These are phyloP conservation scores for Anguilla japonica DNA, from an alignment of 2,113 vertebrate genomes.

Conservation along the genomic window DNA sequence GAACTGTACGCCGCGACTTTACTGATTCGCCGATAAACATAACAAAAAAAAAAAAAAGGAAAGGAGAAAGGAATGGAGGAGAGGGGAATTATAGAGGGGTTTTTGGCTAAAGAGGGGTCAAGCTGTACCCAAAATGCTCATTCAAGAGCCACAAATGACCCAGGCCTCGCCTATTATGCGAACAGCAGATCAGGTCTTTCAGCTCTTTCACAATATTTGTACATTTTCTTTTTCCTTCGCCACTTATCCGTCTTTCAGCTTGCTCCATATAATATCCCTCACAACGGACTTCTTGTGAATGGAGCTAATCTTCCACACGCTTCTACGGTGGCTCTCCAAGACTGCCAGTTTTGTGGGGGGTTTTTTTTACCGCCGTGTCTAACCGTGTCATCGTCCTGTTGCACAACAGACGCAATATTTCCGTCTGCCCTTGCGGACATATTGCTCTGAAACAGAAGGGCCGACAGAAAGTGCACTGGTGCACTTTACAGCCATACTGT, in stretches of 20 bases:
- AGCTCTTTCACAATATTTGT: constrained; percentile 58
- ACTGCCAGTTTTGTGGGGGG: background rate
- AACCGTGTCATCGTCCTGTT: background rate
- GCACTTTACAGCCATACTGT: background rate
- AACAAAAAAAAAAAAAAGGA: constrained; percentile 69
- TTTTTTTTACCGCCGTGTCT: background rate
- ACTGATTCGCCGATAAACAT: constrained; percentile 75
- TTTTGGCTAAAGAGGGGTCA: constrained; percentile 39
- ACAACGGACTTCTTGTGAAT: constrained; percentile 49
- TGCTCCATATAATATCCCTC: constrained; percentile 47
- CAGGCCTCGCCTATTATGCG: constrained; percentile 33
- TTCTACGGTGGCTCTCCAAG: constrained; percentile 15
- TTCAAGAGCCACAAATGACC: constrained; percentile 28
- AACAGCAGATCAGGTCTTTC: constrained; percentile 47
- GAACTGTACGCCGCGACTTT: constrained; percentile 75
- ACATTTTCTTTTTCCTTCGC: constrained; percentile 56
- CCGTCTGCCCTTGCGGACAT: background rate
- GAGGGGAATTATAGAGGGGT: constrained; percentile 23
- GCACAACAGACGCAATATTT: background rate
- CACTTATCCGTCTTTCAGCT: constrained; percentile 60
- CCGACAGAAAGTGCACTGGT: background rate
- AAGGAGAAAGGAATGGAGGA: constrained; percentile 16
- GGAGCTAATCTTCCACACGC: constrained; percentile 59
- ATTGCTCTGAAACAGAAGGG: background rate
- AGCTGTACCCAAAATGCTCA: constrained; percentile 36